A percentile compares a stretch with the other conserved stretches of the same genome.
phyloP scores from a whole-genome alignment of 1,140 invertebrate genomes.

The Patella vulgata region DNA sequence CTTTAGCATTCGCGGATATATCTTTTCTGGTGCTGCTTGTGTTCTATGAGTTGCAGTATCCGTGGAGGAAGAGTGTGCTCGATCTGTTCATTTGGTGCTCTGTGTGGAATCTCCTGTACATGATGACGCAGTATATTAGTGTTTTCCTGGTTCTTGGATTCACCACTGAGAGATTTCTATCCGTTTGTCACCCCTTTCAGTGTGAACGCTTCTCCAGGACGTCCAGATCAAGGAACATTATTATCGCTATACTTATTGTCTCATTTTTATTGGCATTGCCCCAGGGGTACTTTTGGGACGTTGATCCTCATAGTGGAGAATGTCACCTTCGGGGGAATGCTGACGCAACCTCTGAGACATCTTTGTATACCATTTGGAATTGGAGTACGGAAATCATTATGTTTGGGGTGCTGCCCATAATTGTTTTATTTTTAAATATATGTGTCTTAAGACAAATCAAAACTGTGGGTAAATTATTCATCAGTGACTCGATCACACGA shows the following conservation, averaged over 20 bases:
- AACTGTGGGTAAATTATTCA: slow-evolving; percentile 24
- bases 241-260: slow-evolving; percentile 27
- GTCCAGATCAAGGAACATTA: slow-evolving; percentile 37
- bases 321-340: slow-evolving; percentile 19
- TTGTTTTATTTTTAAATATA: slow-evolving; percentile 47
- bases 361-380: slow-evolving; percentile 44
- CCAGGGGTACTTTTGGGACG: slow-evolving; percentile 51
- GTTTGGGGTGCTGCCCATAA: slow-evolving; percentile 36
- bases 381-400: slow-evolving; percentile 46
- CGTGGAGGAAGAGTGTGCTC: slow-evolving; percentile 34
- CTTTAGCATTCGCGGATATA: slow-evolving; percentile 33
- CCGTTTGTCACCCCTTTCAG: slow-evolving; percentile 90
- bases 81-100: slow-evolving; percentile 35
- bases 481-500: slow-evolving; percentile 1
- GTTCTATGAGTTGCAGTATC: slow-evolving; percentile 38
- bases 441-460: slow-evolving; percentile 43
- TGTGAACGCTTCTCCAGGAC: slow-evolving; percentile 37
- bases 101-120: slow-evolving; percentile 39
- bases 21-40: slow-evolving; percentile 35
- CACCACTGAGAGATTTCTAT: slow-evolving; percentile 92
- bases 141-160: slow-evolving; percentile 73
- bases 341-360: neutral
- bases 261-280: slow-evolving; percentile 32
- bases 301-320: slow-evolving; percentile 17
- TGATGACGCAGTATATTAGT: slow-evolving; percentile 45